phyloP scores from a whole-genome alignment of 2,113 vertebrate species.

The Accipiter cooperii region DNA sequence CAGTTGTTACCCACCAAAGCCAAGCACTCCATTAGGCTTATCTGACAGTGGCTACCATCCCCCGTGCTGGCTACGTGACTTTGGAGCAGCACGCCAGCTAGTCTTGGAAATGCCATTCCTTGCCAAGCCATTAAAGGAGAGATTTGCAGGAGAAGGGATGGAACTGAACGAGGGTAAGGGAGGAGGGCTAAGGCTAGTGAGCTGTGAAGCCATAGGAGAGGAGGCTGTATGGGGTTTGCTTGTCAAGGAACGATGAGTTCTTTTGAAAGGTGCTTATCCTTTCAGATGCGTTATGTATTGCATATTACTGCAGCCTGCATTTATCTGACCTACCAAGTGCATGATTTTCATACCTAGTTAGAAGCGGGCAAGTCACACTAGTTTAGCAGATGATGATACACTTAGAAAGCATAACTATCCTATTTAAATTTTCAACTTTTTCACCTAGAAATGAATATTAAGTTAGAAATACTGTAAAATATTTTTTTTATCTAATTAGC shows the following conservation, averaged over 20 bases:
- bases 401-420: neutral
- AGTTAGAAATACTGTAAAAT: neutral
- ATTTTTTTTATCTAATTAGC: neutral
- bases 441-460: neutral
- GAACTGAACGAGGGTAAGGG: neutral
- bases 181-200: neutral
- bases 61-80: fast-evolving
- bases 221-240: neutral
- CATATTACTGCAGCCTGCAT: neutral
- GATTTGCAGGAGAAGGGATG: neutral
- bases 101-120: neutral
- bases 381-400: neutral
- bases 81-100: neutral
- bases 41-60: fast-evolving
- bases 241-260: fast-evolving
- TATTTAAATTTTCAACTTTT: neutral
- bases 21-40: neutral
- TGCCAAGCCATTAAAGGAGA: neutral
- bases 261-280: neutral
- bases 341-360: neutral
- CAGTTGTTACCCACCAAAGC: neutral
- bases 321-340: neutral
- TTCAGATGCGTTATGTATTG: fast-evolving
- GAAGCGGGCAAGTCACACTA: neutral
- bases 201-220: neutral